A percentile compares a stretch with the other conserved stretches of the same genome.
Evolutionary conservation across 2,113 vertebrate species (phyloP).

Genomic region (Lanius collurio): DNA sequence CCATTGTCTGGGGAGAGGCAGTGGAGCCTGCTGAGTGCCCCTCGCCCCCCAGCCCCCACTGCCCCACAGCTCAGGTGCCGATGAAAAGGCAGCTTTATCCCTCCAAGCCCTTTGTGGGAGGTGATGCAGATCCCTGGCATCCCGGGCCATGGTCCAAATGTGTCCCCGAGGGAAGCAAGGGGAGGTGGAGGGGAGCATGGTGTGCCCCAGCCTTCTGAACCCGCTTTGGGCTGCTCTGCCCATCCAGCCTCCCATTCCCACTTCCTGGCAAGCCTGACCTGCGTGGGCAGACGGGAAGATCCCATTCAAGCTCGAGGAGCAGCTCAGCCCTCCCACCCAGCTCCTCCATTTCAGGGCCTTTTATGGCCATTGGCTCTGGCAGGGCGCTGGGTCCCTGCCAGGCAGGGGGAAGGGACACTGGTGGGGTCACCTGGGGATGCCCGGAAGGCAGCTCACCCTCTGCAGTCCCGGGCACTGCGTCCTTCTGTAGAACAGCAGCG

Average conservation of each 20-base stretch:
- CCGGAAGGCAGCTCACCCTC: not conserved
- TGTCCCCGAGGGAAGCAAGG: not conserved
- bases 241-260: not conserved
- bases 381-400: not conserved
- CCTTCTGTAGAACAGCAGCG: not conserved
- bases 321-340: not conserved
- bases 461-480: not conserved
- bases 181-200: not conserved
- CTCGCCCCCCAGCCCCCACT: not conserved
- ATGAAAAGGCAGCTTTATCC: constrained; percentile 32
- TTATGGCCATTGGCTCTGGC: constrained; percentile 34
- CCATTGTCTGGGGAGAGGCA: constrained; percentile 12
- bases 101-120: not conserved
- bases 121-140: not conserved
- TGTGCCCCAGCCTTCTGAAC: not conserved
- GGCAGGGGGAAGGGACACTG: not conserved
- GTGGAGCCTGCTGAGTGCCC: not conserved
- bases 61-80: not conserved
- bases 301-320: not conserved
- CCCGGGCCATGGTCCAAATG: accelerated
- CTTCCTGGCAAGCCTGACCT: not conserved
- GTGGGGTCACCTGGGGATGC: not conserved
- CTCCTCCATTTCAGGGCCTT: constrained; percentile 49
- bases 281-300: not conserved
- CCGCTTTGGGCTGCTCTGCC: accelerated